A percentile compares a stretch with the other conserved stretches of the same genome.
Conservation (phyloP, 2,888 invertebrate species). For the Drosophila hamatofila region DNA sequence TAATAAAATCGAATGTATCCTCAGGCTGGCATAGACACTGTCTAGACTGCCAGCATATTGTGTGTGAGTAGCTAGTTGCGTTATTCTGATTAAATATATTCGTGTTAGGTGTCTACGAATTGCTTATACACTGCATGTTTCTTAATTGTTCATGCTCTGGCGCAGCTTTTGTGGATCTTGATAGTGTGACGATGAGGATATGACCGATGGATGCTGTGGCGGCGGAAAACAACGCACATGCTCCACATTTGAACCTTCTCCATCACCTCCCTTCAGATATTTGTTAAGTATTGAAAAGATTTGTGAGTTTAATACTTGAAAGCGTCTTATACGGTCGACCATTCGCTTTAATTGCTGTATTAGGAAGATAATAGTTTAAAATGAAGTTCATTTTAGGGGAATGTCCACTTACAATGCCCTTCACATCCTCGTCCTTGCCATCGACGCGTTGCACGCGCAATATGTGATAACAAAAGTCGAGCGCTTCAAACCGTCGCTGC, state of each 20-base stretch:
- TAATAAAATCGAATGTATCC: constrained; percentile 71
- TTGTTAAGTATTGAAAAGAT: constrained; percentile 98
- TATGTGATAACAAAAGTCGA: constrained; percentile 99
- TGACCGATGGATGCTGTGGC: constrained; percentile 91
- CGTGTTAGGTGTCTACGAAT: constrained; percentile 45
- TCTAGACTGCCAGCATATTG: constrained; percentile 26
- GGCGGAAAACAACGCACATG: constrained; percentile 99
- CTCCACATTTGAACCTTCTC: constrained; percentile 94
- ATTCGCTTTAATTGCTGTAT: constrained; percentile 95
- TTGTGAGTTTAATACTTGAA: constrained; percentile 99
- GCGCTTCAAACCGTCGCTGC: constrained; percentile 97
- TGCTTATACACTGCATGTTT: constrained; percentile 55
- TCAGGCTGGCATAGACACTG: constrained; percentile 10
- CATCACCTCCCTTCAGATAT: constrained; percentile 94
- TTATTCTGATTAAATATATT: constrained; percentile 54
- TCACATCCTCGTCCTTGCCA: constrained; percentile 97
- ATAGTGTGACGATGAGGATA: constrained; percentile 86
- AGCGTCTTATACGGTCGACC: constrained; percentile 98
- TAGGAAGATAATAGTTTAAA: constrained; percentile 14
- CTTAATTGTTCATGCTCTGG: constrained; percentile 85
- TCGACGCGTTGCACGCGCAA: constrained; percentile 97
- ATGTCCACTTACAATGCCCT: constrained; percentile 94
- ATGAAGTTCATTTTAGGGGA: too few species aligned
- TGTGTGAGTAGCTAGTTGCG: constrained; percentile 31
- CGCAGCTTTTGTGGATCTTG: constrained; percentile 88